Base-by-base conservation (phyloP, 2,888 invertebrate genomes). In the Drosophila testacea region DNA sequence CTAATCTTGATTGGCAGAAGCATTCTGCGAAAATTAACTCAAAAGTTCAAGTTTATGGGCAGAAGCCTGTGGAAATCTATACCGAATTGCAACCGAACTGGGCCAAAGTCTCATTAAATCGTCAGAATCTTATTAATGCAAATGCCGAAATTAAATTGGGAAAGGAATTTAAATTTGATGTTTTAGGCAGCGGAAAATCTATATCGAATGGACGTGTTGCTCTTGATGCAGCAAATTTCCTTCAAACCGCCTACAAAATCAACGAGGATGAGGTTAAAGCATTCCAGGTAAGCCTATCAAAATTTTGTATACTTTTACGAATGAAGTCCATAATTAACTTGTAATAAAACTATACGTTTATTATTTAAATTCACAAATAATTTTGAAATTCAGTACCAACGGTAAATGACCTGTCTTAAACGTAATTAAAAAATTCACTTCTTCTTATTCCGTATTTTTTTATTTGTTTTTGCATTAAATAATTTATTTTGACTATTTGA, bases 141-240 rank as follows among this genome's bases (percentile, higher is more conserved):
- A 65, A 65, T 47, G 87, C 81, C 2, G 92, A 91, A 28, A 4
- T 92, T 0, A 90, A 88, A 51, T 56, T 91, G 6, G 90, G 90
- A 16, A 92, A 91, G 39, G 91, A 92, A 57, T 60, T 90, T 0
- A 90, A 83, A 48, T 77, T 92, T 11, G 79, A 80, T 59, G 52
- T 77, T 4, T 56, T 87, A 1, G 82, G 82, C 0, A 76, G 75
- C 3, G 82, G 73, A 1, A 92, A 92, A 22, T 77, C 80, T 34
- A 34, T 93, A 0, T 74, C 90, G 4, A 90, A 73, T 63, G 92
- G 90, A 27, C 89, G 89, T 7, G 70, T 92, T 2, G 89, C 90
- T 10, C 73, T 93, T 0, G 92, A 92, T 77, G 73, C 90, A 4
- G 68, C 78, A 0, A 90, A 92, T 66, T 92, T 93, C 65, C 62